A percentile compares a stretch with the other conserved stretches of the same genome.
These are phyloP conservation scores for Hippoglossus stenolepis DNA, from an alignment of 2,113 vertebrate species.

Conservation along the genomic window DNA sequence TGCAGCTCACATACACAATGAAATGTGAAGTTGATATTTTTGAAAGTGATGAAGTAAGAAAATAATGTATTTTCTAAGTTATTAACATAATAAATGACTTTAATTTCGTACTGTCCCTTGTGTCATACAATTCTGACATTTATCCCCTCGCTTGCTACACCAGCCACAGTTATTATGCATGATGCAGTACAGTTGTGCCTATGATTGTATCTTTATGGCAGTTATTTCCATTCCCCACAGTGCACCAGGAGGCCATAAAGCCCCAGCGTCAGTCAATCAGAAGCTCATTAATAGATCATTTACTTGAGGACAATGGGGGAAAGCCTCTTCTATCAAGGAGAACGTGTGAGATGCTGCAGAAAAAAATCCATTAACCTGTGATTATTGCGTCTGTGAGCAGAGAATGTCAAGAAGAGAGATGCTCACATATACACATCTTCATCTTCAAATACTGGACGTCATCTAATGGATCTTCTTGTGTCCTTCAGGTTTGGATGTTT, in stretches of 20 bases:
- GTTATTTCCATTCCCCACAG: constrained; percentile 5
- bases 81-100: no score
- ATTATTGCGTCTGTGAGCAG: constrained; percentile 20
- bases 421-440: no score
- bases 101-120: no score
- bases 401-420: no score
- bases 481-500: no score
- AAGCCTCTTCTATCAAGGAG: constrained; percentile 33
- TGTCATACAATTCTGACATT: no score
- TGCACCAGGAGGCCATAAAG: constrained; percentile 21
- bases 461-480: no score
- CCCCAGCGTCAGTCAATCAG: background rate
- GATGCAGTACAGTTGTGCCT: background rate
- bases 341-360: background rate
- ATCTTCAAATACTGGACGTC: no score
- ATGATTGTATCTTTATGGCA: background rate
- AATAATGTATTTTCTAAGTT: no score
- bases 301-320: constrained; percentile 27
- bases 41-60: no score
- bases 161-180: background rate
- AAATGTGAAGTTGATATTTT: no score
- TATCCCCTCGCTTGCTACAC: background rate
- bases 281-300: constrained; percentile 50
- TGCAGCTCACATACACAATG: no score
- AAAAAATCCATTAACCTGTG: constrained; percentile 35